Percentiles rank a stretch among this genome's conserved stretches.
Evolutionary conservation across 2,797 vertebrate genomes (phyloP).

Genomic region (Lithobates pipiens): DNA sequence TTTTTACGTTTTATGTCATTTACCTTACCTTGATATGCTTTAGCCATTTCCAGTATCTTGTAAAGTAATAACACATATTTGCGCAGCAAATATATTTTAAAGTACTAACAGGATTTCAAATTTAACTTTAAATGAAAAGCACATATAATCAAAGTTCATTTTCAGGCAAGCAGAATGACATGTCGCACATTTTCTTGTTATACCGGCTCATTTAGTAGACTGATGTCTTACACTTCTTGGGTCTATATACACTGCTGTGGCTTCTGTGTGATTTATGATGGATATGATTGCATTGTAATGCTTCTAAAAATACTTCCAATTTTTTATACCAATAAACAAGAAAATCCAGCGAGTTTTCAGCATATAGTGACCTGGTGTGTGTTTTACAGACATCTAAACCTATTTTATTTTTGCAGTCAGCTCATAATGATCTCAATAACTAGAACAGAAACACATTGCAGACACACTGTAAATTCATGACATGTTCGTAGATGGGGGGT

Average conservation of each 20-base stretch:
- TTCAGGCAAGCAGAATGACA: not conserved
- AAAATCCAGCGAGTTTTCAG: not conserved
- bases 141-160: constrained; percentile 9
- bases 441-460: no score
- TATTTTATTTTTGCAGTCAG: no score
- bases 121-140: not conserved
- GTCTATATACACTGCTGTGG: not conserved
- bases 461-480: no score
- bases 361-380: not conserved
- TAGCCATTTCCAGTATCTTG: not conserved
- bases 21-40: no score
- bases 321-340: not conserved
- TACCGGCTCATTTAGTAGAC: not conserved
- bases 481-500: no score
- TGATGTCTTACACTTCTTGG: not conserved
- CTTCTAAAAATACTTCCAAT: not conserved
- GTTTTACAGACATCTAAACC: not conserved
- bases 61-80: not conserved
- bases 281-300: not conserved
- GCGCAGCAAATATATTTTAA: not conserved
- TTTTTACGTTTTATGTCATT: no score
- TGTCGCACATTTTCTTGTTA: not conserved
- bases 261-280: not conserved
- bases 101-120: not conserved
- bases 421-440: no score